Base-by-base conservation (phyloP, 2,113 vertebrate genomes). In the Aldabrachelys gigantea region DNA sequence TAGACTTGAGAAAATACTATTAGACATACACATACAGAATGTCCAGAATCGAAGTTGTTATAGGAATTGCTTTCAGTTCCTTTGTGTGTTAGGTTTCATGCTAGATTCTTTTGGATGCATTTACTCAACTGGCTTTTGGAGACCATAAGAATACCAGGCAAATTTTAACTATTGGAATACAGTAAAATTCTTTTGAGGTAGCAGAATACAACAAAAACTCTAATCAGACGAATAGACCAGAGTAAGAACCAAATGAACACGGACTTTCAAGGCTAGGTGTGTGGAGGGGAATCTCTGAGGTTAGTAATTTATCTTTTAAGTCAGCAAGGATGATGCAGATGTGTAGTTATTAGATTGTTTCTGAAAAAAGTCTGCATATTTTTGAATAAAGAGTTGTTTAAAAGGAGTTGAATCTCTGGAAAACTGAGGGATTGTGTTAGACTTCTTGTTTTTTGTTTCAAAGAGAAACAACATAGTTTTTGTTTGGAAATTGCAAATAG, bases 91-190 rank as follows among this genome's bases (percentile, higher is more conserved):
- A 54, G 53, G 53, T 96, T 88, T 22, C 62, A 1, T 78, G 11
- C 80, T 85, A 50, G 93, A 27, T 59, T 90, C 5, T 76, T 89
- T 69, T 88, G 47, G 27, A 56, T 82, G n/a, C 29, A 38, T 79
- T 95, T 85, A 76, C 16, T 65, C 35, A 65, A 8, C 62, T 35
- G 85, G 16, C 59, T 47, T 62, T 80, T 88, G 41, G 92, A 95
- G 53, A 83, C 88, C 5, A 0, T 83, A 69, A 47, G n/a, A 57
- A 4, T 0, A 0, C 19, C 13, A 49, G 65, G 44, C 50, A 47
- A 79, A 88, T 27, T 49, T 81, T 47, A 47, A 89, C 29, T 22
- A 27, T 41, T 81, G 29, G 2, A 29, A 52, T 82, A 44, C 84
- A 94, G 44, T 62, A 41, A 88, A 91, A 78, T 54, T 22, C 10